Evolutionary conservation across 2,888 invertebrate genomes (phyloP).

Genomic region (Byasa hedistus): DNA sequence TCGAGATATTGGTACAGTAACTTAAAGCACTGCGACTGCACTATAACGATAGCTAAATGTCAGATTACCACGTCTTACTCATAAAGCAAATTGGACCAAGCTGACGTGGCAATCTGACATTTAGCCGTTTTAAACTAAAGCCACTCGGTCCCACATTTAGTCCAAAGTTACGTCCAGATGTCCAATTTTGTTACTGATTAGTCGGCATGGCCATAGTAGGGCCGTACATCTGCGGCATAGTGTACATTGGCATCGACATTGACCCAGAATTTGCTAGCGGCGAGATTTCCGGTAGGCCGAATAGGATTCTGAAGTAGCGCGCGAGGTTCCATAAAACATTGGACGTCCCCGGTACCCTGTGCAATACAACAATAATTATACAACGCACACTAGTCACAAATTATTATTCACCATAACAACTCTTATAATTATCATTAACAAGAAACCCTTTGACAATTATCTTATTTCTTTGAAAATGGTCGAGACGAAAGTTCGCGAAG

Average conservation of each 20-base stretch:
- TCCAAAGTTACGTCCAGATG: slow-evolving; percentile 47
- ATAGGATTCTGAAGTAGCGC: slow-evolving; percentile 75
- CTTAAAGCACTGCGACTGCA: slow-evolving; percentile 63
- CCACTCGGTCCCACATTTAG: slow-evolving; percentile 66
- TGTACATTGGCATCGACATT: slow-evolving; percentile 74
- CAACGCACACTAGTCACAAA: slow-evolving; percentile 27
- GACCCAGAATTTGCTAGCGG: slow-evolving; percentile 61
- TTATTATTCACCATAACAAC: not conserved
- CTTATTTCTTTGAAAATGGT: slow-evolving; percentile 7
- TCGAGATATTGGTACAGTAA: slow-evolving; percentile 50
- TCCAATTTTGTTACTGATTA: slow-evolving; percentile 69
- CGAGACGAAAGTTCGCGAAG: not conserved
- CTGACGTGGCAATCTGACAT: slow-evolving; percentile 73
- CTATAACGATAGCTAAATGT: slow-evolving; percentile 64
- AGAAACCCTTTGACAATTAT: slow-evolving; percentile 21
- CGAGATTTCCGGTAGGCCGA: slow-evolving; percentile 66
- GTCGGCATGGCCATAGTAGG: slow-evolving; percentile 56
- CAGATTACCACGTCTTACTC: slow-evolving; percentile 63
- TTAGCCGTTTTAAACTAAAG: slow-evolving; percentile 58
- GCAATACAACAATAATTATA: slow-evolving; percentile 45
- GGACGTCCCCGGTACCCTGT: slow-evolving; percentile 78
- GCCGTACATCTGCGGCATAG: slow-evolving; percentile 54
- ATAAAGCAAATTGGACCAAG: slow-evolving; percentile 58
- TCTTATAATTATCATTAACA: not conserved
- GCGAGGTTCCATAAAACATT: slow-evolving; percentile 78